Conservation (phyloP, 2,113 vertebrate species). For the Ophiodon elongatus region DNA sequence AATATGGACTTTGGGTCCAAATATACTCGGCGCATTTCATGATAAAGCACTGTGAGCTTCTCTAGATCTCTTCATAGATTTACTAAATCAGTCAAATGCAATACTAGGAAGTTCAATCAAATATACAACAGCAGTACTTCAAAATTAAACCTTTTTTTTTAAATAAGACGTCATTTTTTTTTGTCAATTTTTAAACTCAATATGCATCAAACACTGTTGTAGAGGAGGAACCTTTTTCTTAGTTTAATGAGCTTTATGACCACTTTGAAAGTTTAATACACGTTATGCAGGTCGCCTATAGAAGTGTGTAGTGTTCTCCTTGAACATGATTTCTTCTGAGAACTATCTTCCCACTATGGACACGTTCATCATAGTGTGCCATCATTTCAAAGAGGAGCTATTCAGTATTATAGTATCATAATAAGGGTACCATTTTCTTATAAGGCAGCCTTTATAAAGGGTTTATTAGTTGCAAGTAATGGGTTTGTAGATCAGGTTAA, state of each 20-base stretch:
- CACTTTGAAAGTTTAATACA: background rate
- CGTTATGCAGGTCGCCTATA: background rate
- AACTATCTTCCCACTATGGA: background rate
- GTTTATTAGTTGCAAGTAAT: slow-evolving; percentile 2
- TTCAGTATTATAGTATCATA: background rate
- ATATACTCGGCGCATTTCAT: slow-evolving; percentile 31
- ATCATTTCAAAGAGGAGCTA: slow-evolving; percentile 4
- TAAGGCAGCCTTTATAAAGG: background rate
- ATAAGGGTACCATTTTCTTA: background rate
- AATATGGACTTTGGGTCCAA: slow-evolving; percentile 73
- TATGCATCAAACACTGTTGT: background rate
- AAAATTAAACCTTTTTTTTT: too few species aligned
- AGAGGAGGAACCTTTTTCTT: too few species aligned
- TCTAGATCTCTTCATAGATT: background rate
- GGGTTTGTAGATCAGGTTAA: background rate
- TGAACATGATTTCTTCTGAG: background rate
- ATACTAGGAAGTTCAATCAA: background rate
- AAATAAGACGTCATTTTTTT: background rate
- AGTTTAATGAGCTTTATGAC: background rate
- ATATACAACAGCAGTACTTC: background rate
- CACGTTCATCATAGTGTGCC: background rate
- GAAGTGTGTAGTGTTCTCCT: background rate
- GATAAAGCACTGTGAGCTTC: background rate
- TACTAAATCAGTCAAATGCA: background rate
- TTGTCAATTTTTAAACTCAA: background rate